Base-by-base conservation (phyloP, 1,140 invertebrate genomes). In the Drosophila busckii region DNA sequence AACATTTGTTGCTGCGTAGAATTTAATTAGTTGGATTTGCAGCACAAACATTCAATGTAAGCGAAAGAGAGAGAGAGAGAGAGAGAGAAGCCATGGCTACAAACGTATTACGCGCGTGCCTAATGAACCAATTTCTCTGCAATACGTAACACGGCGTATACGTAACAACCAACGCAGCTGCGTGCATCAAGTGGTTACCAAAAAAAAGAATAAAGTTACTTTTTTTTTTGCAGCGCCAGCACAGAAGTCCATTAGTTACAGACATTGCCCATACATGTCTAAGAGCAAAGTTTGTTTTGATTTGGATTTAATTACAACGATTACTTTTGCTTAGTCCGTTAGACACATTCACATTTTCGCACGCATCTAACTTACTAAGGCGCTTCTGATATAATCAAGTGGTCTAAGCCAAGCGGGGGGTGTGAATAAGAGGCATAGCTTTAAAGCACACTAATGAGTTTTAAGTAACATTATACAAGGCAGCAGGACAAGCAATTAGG, bases 1-100 rank as follows among this genome's bases (percentile, higher is more conserved):
- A 73, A 70, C 52, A 64, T 44, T n/a, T n/a, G n/a, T n/a, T 68
- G 40, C 63, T 80, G 75, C 64, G 58, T 80, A 80, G 68, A 80
- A 82, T 80, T 80, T 80, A 80, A 82, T 80, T 80, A 80, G 73
- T 32, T 73, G 75, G 73, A 80, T 80, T 80, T 80, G 50, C 42
- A 68, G 76, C 67, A 49, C 58, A 71, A 71, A 78, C 71, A 80
- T n/a, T n/a, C n/a, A n/a, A n/a, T n/a, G n/a, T n/a, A 49, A 55
- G 17, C 20, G 13, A 28, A 38, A 34, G 41, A 23, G 20, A 25
- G 10, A 8, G 13, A 7, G 15, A 17, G 3, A 25, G 23, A 28
- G 35, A 46, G 15, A 46, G 44, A 23, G 49, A 6, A 25, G 29
- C 38, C 58, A 35, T 63, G 62, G 44, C 17, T 50, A 58, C 53